Evolutionary conservation across 2,113 vertebrate species (phyloP).

Genomic region (Paratilapia polleni): DNA sequence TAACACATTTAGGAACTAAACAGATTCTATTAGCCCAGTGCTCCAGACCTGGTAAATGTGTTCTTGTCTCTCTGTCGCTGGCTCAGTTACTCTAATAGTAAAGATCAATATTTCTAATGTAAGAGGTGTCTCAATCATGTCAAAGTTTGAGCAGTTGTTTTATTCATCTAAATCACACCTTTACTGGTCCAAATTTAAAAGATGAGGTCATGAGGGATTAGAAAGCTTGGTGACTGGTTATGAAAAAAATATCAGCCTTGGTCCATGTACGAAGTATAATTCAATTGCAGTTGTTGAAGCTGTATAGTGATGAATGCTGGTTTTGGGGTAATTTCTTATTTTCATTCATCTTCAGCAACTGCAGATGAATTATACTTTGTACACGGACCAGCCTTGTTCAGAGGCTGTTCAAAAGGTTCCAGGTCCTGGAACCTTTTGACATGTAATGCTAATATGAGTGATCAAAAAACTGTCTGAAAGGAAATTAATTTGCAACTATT

Average conservation of each 20-base stretch:
- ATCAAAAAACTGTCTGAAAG: neutral
- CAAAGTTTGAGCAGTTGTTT: neutral
- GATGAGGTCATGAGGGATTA: neutral
- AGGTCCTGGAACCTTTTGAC: too few relatives aligned
- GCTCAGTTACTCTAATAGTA: slow-evolving; percentile 3
- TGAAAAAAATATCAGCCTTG: neutral
- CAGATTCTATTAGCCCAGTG: neutral
- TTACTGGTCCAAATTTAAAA: neutral
- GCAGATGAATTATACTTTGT: too few relatives aligned
- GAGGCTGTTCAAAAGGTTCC: neutral
- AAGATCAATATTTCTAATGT: slow-evolving; percentile 36
- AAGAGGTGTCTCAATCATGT: slow-evolving; percentile 42
- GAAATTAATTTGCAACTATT: neutral
- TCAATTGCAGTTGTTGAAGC: too few relatives aligned
- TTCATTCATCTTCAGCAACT: too few relatives aligned
- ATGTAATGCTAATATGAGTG: neutral
- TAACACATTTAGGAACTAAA: neutral
- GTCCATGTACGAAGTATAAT: too few relatives aligned
- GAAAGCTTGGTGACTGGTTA: neutral
- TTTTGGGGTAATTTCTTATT: too few relatives aligned
- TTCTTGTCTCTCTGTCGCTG: slow-evolving; percentile 37
- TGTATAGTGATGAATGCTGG: too few relatives aligned
- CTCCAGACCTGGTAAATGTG: neutral
- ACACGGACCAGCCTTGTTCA: too few relatives aligned
- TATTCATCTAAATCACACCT: neutral